Evolutionary conservation across 2,888 invertebrate species (phyloP), one percentile per base, ranked within the genome.

Genomic region (Drosophila macrospina): DNA sequence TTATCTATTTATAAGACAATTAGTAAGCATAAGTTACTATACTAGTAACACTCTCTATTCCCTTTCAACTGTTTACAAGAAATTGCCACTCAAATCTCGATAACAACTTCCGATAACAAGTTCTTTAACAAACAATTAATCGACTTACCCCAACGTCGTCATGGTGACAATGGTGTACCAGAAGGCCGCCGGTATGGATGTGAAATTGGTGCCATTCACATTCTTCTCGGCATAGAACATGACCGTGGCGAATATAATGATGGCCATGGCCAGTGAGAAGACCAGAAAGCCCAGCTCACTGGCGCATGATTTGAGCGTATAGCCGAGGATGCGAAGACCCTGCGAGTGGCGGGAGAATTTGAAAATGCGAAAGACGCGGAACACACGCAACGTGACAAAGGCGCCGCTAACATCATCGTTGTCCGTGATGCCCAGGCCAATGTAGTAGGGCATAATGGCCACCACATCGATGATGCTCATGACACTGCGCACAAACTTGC

Each of bases 211-310:
- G 88, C 96, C 96, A 89, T 96, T 96, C 80, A 98, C 99, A 92
- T 99, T 99, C 94, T 99, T 99, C 94, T 99, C 99, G 54, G 99
- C 99, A 94, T 99, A 99, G 94, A 98, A 99, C 99, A 99, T 99
- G 87, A 99, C 98, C 39, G 99, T 99, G 74, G 99, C 99, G 93
- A 99, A 99, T 91, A 99, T 99, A 90, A 99, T 99, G 93, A 99
- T 99, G 90, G 99, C 99, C 99, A 99, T 99, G 75, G 99, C 98
- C 90, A 99, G 94, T 30, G 99, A 99, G 93, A 99, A 99, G 69
- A 99, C 98, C 74, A 99, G 95, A 94, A 99, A 99, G 81, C 99
- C 99, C 86, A 99, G 95, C 93, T 99, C 99, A 92, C 98, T 98
- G 92, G 99, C 99, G 93, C 99, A 99, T 68, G 98, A 98, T 94